Conservation (phyloP, 2,888 invertebrate genomes). For the Fabriciana adippe region DNA sequence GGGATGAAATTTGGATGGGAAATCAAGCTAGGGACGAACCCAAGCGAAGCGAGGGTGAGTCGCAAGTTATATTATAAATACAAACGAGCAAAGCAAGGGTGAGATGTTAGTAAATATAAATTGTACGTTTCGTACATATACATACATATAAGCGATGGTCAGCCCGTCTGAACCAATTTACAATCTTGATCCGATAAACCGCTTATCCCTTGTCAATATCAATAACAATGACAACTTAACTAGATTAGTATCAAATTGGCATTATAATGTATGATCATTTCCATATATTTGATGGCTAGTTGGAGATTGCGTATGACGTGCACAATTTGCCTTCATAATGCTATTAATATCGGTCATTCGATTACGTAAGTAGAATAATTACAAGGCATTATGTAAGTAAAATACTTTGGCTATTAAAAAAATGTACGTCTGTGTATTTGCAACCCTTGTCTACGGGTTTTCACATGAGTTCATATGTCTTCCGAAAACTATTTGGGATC, state of each 20-base stretch:
- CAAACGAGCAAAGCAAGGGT: too few species aligned
- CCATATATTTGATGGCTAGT: conserved; percentile 7
- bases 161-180: conserved; percentile 12
- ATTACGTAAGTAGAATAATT: not conserved
- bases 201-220: conserved; percentile 13
- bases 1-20: too few species aligned
- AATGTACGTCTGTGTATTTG: too few species aligned
- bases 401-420: too few species aligned
- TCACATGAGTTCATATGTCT: too few species aligned
- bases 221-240: conserved; percentile 13
- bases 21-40: too few species aligned
- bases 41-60: too few species aligned
- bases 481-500: too few species aligned
- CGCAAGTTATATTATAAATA: too few species aligned
- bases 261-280: conserved; percentile 16
- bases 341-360: not conserved
- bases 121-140: not conserved
- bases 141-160: not conserved
- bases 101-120: not conserved
- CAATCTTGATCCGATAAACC: conserved; percentile 12
- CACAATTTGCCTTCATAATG: not conserved
- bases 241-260: conserved; percentile 19
- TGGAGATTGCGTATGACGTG: not conserved
- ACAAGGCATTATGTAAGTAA: not conserved
- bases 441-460: too few species aligned